Percentiles rank a stretch among this genome's conserved stretches.
Evolutionary conservation across 2,113 vertebrate species (phyloP).

Genomic region (Istiophorus platypterus): DNA sequence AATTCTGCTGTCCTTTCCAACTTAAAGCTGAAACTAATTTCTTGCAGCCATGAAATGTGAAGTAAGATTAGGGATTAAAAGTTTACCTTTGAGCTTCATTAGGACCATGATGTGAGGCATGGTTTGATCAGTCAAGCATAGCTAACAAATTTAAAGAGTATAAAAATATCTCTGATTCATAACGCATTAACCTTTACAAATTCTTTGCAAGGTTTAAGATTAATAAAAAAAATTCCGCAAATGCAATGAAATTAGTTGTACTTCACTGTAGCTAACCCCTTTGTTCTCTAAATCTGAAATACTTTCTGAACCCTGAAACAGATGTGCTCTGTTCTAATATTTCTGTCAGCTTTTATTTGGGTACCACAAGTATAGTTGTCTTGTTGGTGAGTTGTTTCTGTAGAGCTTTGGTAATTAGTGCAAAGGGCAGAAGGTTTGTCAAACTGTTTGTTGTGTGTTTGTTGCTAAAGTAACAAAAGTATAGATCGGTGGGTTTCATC

Average conservation of each 20-base stretch:
- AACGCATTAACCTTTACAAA: constrained; percentile 27
- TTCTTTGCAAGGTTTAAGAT: constrained; percentile 2
- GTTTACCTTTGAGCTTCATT: constrained; percentile 3
- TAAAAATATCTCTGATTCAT: constrained; percentile 37
- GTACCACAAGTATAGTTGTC: background rate
- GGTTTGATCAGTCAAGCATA: constrained; percentile 41
- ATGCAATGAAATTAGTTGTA: background rate
- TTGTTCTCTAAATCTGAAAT: constrained; percentile 40
- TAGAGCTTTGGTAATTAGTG: background rate
- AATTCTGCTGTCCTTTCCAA: background rate
- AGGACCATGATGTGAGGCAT: constrained; percentile 21
- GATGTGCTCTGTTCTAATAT: background rate
- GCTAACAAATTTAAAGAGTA: constrained; percentile 20
- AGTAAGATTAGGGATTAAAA: constrained; percentile 24
- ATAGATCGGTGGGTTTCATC: background rate
- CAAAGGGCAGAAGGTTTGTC: background rate
- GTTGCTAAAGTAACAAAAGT: background rate
- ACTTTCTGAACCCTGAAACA: constrained; percentile 1
- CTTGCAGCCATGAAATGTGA: background rate
- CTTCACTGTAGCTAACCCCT: background rate
- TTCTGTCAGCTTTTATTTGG: background rate
- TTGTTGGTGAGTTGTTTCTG: background rate
- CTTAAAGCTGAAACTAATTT: background rate
- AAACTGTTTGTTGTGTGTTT: background rate
- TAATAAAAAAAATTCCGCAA: constrained; percentile 30